Conservation (phyloP, 2,797 vertebrate species). For the Australoheros facetus region DNA sequence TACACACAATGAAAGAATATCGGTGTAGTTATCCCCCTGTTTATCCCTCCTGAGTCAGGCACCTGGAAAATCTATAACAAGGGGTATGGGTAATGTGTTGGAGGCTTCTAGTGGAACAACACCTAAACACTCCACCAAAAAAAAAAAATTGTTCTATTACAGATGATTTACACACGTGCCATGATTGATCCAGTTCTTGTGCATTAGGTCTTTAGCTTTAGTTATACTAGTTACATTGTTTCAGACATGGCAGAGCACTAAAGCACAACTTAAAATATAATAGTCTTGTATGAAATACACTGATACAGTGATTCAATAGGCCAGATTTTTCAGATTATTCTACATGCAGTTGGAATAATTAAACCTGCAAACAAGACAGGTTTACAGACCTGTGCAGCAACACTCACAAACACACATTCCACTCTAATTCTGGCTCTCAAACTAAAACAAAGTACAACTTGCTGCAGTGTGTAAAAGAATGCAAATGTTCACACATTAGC, state of each 20-base stretch:
- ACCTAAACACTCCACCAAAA: background rate
- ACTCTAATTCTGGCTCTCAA: slow-evolving; percentile 9
- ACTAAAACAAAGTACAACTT: slow-evolving; percentile 51
- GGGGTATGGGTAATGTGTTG: background rate
- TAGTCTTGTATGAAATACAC: background rate
- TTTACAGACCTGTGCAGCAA: slow-evolving; percentile 13
- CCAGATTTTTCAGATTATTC: background rate
- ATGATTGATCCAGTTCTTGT: background rate
- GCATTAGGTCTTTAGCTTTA: background rate
- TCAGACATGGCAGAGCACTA: background rate
- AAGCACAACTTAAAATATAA: background rate
- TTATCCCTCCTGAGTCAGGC: background rate
- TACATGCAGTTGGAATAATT: background rate
- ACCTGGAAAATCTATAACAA: slow-evolving; percentile 9
- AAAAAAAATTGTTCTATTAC: background rate
- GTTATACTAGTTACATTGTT: background rate
- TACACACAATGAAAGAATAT: background rate
- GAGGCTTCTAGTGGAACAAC: background rate
- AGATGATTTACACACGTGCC: background rate
- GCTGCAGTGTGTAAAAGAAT: slow-evolving; percentile 51
- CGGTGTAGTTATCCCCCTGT: background rate
- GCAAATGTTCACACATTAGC: slow-evolving; percentile 47
- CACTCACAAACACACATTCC: slow-evolving; percentile 16
- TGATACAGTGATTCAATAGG: background rate
- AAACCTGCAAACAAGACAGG: slow-evolving; percentile 13